Percentiles rank a stretch among this genome's conserved stretches.
Conservation (phyloP, 2,113 vertebrate genomes). For the Mormoops blainvillei region DNA sequence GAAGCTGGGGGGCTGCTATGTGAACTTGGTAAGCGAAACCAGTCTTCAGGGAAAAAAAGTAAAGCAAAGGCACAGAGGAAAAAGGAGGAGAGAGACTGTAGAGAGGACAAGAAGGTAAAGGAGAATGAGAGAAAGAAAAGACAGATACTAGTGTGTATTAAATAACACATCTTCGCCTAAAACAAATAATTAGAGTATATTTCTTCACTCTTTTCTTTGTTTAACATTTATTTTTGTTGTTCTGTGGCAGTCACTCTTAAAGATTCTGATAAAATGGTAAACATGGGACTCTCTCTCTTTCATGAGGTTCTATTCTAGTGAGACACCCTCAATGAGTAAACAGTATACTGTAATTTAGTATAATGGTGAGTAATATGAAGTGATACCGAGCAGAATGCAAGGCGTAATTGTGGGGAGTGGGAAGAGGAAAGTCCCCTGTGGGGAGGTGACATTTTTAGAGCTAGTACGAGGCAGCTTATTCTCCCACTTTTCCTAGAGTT, state of each 20-base stretch:
- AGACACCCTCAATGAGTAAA: not conserved
- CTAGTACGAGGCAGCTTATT: not conserved
- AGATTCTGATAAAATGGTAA: not conserved
- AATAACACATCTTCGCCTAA: not conserved
- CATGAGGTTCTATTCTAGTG: not conserved
- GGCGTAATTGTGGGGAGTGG: not conserved
- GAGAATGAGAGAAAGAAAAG: not conserved
- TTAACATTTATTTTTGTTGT: not conserved
- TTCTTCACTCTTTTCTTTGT: not conserved
- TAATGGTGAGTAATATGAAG: not conserved
- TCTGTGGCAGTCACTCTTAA: not conserved
- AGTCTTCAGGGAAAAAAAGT: not conserved
- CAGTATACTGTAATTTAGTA: not conserved
- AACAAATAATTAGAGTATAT: not conserved
- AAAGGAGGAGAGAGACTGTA: not conserved
- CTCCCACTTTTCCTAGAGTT: not conserved
- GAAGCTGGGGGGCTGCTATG: not conserved
- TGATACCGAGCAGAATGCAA: not conserved
- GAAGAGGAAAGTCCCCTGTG: not conserved
- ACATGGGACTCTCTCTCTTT: not conserved
- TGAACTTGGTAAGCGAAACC: not conserved
- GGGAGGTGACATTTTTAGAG: not conserved
- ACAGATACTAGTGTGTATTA: accelerated
- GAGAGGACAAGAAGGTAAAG: not conserved
- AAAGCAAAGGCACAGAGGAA: not conserved